Percentiles rank a stretch among this genome's conserved stretches.
Evolutionary conservation across 2,797 vertebrate species (phyloP).

Genomic region (Syndactyla subalaris): DNA sequence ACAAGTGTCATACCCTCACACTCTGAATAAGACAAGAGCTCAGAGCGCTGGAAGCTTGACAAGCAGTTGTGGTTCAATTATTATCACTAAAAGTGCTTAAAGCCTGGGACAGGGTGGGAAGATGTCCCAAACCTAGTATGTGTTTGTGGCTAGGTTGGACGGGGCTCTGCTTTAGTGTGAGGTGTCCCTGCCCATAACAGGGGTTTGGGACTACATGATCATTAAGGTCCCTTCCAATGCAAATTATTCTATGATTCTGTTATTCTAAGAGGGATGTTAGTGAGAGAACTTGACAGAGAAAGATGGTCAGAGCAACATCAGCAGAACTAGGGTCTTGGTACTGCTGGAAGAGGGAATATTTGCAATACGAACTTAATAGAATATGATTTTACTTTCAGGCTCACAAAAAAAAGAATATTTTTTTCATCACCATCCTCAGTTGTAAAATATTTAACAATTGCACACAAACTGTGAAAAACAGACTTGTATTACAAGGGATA

Average conservation of each 20-base stretch:
- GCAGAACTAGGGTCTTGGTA: not conserved
- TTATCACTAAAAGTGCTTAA: not conserved
- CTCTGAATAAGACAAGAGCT: not conserved
- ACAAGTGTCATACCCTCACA: not conserved
- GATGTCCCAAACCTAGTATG: not conserved
- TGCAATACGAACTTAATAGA: not conserved
- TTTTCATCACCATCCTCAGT: not conserved
- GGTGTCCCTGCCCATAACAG: rapidly evolving
- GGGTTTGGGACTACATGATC: rapidly evolving
- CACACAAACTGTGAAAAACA: not conserved
- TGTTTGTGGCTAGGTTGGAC: not conserved
- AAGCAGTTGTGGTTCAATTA: not conserved
- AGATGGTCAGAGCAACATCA: not conserved
- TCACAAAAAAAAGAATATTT: rapidly evolving
- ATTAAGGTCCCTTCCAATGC: not conserved
- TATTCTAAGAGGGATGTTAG: not conserved
- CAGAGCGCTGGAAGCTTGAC: not conserved
- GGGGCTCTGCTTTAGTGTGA: not conserved
- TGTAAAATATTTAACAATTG: not conserved
- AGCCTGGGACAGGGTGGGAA: not conserved
- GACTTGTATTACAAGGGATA: not conserved
- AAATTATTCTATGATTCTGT: not conserved
- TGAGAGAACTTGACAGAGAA: not conserved
- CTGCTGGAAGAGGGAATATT: not conserved
- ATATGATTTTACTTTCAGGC: not conserved